Conservation (phyloP, 2,113 vertebrate genomes). For the Oreotrochilus melanogaster region DNA sequence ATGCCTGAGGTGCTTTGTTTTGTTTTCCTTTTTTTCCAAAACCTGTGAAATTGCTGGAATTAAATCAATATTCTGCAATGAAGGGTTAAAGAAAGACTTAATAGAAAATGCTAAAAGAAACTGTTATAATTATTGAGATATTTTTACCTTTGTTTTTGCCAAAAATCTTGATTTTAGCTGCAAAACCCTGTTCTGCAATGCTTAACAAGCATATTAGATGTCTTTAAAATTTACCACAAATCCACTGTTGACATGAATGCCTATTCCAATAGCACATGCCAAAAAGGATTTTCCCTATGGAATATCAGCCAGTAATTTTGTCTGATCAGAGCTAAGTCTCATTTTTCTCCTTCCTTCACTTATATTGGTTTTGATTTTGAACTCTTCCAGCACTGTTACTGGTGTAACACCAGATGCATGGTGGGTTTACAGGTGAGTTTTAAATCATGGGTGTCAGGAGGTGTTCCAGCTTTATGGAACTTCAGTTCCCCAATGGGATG, state of each 20-base stretch:
- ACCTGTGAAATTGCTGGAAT: neutral
- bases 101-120: neutral
- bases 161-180: neutral
- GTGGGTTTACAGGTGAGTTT: neutral
- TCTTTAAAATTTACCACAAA: slow-evolving; percentile 10
- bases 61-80: neutral
- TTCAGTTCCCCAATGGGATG: neutral
- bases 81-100: neutral
- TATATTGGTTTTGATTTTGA: neutral
- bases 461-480: neutral
- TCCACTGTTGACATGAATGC: neutral
- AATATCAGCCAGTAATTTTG: neutral
- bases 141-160: neutral
- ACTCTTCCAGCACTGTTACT: accelerated
- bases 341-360: neutral
- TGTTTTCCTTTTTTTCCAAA: neutral
- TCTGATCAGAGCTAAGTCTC: neutral
- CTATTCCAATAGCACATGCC: neutral
- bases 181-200: neutral
- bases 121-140: neutral
- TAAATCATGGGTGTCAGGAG: accelerated
- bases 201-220: neutral
- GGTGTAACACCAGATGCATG: neutral
- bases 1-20: neutral
- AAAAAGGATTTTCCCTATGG: neutral